Conservation (phyloP, 2,113 vertebrate genomes). For the Rhynchopsitta pachyrhyncha region DNA sequence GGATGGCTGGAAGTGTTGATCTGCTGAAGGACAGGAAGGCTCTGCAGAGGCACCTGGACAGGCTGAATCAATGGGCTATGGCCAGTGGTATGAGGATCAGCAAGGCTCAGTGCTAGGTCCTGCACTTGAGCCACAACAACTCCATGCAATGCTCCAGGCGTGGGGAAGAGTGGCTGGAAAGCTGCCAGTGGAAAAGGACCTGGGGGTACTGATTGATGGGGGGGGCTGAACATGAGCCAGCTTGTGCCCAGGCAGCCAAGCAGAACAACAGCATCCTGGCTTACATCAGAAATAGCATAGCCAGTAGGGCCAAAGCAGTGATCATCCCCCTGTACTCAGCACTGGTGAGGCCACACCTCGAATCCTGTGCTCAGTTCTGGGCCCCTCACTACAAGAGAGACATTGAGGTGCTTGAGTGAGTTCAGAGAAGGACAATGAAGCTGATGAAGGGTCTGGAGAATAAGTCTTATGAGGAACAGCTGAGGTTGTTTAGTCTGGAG, state of each 20-base stretch:
- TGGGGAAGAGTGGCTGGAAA: background rate
- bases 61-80: too few relatives aligned
- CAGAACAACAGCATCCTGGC: background rate
- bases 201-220: background rate
- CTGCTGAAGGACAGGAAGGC: too few relatives aligned
- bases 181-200: background rate
- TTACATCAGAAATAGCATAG: background rate
- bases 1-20: too few relatives aligned
- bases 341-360: background rate
- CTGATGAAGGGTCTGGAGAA: background rate
- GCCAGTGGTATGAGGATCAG: too few relatives aligned
- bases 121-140: too few relatives aligned
- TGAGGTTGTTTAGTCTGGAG: background rate
- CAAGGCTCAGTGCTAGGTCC: too few relatives aligned
- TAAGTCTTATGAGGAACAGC: background rate
- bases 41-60: too few relatives aligned
- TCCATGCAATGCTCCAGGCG: too few relatives aligned
- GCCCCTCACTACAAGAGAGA: background rate
- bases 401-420: background rate
- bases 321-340: background rate
- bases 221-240: background rate
- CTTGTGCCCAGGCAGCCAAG: background rate
- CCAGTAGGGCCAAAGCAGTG: background rate
- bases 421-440: background rate
- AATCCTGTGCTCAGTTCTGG: background rate